A percentile compares a stretch with the other conserved stretches of the same genome.
These are phyloP conservation scores for Phalacrocorax brasilianus DNA, from an alignment of 2,113 vertebrate genomes.

Conservation along the genomic window DNA sequence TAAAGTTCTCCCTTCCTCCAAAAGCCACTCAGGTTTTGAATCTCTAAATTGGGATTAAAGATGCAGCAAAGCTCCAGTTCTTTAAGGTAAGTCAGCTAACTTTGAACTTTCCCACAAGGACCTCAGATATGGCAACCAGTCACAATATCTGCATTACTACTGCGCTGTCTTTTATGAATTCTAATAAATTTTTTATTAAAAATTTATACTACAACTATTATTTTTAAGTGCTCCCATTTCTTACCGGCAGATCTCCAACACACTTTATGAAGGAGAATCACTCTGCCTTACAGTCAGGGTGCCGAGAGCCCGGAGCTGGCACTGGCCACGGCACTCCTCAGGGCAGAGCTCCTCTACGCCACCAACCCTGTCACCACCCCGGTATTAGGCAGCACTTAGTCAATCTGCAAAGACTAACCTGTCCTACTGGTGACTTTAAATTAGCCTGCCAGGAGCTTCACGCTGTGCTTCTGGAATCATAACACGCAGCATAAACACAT, in stretches of 20 bases:
- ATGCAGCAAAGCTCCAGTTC: neutral
- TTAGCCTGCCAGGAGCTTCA: neutral
- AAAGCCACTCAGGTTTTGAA: neutral
- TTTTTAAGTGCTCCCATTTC: neutral
- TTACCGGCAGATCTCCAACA: neutral
- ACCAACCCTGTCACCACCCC: neutral
- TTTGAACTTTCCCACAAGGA: neutral
- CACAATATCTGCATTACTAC: neutral
- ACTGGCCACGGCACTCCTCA: neutral
- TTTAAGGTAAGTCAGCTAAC: neutral
- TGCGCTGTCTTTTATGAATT: neutral
- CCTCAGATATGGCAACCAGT: neutral
- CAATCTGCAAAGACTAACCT: neutral
- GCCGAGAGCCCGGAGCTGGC: neutral
- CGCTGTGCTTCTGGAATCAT: fast-evolving
- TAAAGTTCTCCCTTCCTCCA: neutral
- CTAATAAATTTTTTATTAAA: neutral
- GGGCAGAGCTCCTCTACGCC: neutral
- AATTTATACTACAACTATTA: neutral
- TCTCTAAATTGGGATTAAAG: neutral
- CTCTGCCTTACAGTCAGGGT: neutral
- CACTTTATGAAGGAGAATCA: neutral
- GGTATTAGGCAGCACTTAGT: neutral
- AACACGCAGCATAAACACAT: fast-evolving
- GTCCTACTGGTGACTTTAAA: neutral